These are phyloP conservation scores for Autographa pulchrina DNA, from an alignment of 2,888 invertebrate species.

Conservation along the genomic window DNA sequence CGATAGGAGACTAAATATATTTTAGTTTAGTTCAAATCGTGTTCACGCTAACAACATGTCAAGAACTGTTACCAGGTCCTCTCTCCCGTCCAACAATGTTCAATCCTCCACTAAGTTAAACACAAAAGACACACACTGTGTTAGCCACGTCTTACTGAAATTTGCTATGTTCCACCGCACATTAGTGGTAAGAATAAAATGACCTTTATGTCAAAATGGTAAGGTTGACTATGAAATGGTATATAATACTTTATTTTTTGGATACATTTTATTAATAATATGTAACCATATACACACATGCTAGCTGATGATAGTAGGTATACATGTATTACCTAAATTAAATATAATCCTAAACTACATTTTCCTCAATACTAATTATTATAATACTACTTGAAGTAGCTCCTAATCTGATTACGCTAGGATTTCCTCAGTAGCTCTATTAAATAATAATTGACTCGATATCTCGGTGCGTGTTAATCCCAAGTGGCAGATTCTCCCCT, in stretches of 20 bases:
- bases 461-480: neutral
- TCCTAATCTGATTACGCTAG: neutral
- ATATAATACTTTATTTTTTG: neutral
- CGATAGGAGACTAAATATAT: neutral
- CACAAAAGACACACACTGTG: slow-evolving; percentile 4
- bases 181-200: neutral
- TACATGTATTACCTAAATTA: no score
- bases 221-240: neutral
- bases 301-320: no score
- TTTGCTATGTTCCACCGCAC: neutral
- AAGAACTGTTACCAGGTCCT: neutral
- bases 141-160: neutral
- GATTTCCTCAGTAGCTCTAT: neutral
- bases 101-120: neutral
- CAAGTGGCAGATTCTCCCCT: neutral
- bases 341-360: no score
- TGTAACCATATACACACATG: no score
- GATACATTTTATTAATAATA: neutral
- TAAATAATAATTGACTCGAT: neutral
- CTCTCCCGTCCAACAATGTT: neutral
- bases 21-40: neutral
- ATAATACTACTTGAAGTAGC: neutral
- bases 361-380: neutral
- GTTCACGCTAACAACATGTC: neutral
- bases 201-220: neutral